Percentiles rank a stretch among this genome's conserved stretches.
Evolutionary conservation across 2,888 invertebrate genomes (phyloP).

Genomic region (Hetaerina titia): DNA sequence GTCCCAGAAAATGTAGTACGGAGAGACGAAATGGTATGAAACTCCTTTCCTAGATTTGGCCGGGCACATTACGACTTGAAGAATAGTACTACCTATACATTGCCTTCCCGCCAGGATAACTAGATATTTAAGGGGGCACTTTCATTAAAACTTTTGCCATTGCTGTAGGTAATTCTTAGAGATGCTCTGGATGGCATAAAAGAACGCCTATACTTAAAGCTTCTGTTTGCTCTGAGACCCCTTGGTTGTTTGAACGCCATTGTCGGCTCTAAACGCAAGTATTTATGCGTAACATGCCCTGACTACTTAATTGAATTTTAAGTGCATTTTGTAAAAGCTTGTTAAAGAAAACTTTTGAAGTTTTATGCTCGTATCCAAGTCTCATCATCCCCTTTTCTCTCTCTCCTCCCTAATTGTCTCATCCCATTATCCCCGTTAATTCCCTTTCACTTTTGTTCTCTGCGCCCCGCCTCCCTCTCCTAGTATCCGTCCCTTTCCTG

Average conservation of each 20-base stretch:
- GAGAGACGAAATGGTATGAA: background rate
- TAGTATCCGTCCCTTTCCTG: background rate
- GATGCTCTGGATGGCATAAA: background rate
- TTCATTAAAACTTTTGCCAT: slow-evolving; percentile 29
- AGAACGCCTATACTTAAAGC: background rate
- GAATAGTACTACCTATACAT: background rate
- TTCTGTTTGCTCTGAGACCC: background rate
- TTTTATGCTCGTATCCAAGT: slow-evolving; percentile 4
- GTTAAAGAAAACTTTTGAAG: slow-evolving; percentile 5
- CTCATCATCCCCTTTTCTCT: background rate
- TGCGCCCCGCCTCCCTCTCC: background rate
- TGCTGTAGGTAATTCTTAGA: background rate
- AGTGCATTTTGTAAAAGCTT: slow-evolving; percentile 3
- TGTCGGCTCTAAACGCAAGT: slow-evolving; percentile 16
- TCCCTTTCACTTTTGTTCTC: background rate
- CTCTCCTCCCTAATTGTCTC: background rate
- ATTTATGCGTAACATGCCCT: slow-evolving; percentile 9
- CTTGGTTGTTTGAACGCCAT: background rate
- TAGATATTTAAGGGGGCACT: background rate
- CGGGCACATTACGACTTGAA: background rate
- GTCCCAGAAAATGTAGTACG: no score
- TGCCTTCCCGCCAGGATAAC: background rate
- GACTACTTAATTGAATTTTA: slow-evolving; percentile 21
- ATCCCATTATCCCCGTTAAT: background rate
- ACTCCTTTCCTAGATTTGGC: background rate